phyloP scores from a whole-genome alignment of 2,797 vertebrate genomes.

The Thalassophryne amazonica region DNA sequence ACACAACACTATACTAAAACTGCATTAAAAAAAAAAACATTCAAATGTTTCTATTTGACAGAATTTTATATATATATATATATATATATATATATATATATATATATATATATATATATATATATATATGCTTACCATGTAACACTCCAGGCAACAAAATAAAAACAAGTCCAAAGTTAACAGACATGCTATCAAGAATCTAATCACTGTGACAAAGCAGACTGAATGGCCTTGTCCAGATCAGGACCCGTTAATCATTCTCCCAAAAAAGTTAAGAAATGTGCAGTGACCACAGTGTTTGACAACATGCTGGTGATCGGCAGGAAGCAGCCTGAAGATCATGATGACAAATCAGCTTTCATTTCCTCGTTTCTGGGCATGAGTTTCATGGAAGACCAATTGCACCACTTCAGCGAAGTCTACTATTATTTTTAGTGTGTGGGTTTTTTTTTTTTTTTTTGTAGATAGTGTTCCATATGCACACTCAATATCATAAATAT shows the following conservation, averaged over 20 bases:
- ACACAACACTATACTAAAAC: not conserved
- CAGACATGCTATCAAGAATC: slow-evolving; percentile 24
- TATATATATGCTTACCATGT: slow-evolving; percentile 36
- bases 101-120: no score
- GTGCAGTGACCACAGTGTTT: slow-evolving; percentile 21
- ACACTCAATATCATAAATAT: no score
- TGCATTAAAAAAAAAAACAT: not conserved
- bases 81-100: no score
- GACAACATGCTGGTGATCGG: not conserved
- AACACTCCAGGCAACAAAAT: slow-evolving; percentile 9
- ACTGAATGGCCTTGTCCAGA: not conserved
- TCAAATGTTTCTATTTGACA: not conserved
- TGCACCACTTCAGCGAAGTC: no score
- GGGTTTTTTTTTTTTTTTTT: no score
- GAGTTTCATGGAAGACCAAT: no score
- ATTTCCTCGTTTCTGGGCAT: no score
- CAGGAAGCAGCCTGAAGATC: not conserved
- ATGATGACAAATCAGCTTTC: no score
- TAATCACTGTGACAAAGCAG: not conserved
- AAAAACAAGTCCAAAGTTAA: slow-evolving; percentile 17
- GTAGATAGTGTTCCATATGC: no score
- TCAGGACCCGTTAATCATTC: slow-evolving; percentile 39
- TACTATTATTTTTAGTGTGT: no score
- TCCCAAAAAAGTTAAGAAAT: slow-evolving; percentile 1
- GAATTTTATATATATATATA: no score